Conservation (phyloP, 2,888 invertebrate species). For the Campaea margaritaria region DNA sequence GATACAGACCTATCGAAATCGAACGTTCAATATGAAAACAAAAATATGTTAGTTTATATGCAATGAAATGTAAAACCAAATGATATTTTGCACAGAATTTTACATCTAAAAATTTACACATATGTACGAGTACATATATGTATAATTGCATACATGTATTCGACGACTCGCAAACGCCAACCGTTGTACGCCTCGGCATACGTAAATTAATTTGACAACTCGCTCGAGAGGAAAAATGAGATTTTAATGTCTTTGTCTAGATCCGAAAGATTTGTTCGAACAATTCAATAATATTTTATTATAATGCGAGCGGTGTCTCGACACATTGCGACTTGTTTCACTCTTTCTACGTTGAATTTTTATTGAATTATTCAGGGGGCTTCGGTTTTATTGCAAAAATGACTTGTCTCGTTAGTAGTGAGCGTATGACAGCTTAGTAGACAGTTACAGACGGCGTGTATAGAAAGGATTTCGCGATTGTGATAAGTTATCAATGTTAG, state of each 20-base stretch:
- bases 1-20: no score
- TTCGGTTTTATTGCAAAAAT: slow-evolving; percentile 67
- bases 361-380: slow-evolving; percentile 79
- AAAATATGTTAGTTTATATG: no score
- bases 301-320: slow-evolving; percentile 71
- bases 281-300: slow-evolving; percentile 69
- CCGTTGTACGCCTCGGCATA: no score
- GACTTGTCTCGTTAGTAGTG: slow-evolving; percentile 64
- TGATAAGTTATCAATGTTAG: not conserved
- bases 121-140: no score
- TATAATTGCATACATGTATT: no score
- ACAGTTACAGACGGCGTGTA: slow-evolving; percentile 37
- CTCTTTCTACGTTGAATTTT: slow-evolving; percentile 70
- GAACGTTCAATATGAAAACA: no score
- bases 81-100: no score
- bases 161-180: not conserved
- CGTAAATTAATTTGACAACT: slow-evolving; percentile 34
- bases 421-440: slow-evolving; percentile 51
- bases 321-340: slow-evolving; percentile 71
- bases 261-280: slow-evolving; percentile 45
- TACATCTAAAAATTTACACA: no score
- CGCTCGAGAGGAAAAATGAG: slow-evolving; percentile 38
- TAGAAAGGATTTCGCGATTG: slow-evolving; percentile 34
- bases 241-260: slow-evolving; percentile 47
- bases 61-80: no score